These are phyloP conservation scores for Sebastes dallii DNA, from an alignment of 2,797 vertebrate genomes.

Conservation along the genomic window DNA sequence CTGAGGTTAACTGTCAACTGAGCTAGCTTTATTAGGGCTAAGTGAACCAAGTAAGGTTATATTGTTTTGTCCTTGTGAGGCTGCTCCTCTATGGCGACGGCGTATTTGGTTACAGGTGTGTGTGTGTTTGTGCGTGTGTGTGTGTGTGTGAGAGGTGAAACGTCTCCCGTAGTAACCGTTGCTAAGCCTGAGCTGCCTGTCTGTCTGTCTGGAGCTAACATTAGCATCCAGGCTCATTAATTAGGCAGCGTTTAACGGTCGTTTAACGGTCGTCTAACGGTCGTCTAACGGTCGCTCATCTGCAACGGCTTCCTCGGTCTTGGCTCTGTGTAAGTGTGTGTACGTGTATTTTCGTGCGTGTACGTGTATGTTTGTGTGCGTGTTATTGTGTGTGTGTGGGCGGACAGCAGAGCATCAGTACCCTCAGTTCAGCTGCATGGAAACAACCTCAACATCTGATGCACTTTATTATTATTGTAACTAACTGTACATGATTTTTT, in stretches of 20 bases:
- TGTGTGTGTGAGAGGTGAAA: neutral
- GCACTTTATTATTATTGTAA: neutral
- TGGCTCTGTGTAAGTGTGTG: neutral
- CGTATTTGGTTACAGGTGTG: conserved; percentile 19
- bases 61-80: neutral
- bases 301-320: neutral
- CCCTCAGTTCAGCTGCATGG: neutral
- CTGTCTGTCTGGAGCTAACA: conserved; percentile 5
- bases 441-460: neutral
- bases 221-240: conserved; percentile 24
- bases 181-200: conserved; percentile 12
- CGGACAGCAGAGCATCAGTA: conserved; percentile 18
- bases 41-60: neutral
- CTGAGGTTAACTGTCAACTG: neutral
- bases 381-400: neutral
- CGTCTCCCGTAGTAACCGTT: conserved; percentile 49
- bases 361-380: neutral
- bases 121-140: neutral
- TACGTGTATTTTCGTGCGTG: no score
- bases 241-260: neutral
- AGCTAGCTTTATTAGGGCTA: neutral
- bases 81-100: neutral
- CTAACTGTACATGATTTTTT: neutral
- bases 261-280: neutral
- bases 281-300: neutral